Conservation (phyloP, 2,113 vertebrate species). For the Mandrillus leucophaeus region DNA sequence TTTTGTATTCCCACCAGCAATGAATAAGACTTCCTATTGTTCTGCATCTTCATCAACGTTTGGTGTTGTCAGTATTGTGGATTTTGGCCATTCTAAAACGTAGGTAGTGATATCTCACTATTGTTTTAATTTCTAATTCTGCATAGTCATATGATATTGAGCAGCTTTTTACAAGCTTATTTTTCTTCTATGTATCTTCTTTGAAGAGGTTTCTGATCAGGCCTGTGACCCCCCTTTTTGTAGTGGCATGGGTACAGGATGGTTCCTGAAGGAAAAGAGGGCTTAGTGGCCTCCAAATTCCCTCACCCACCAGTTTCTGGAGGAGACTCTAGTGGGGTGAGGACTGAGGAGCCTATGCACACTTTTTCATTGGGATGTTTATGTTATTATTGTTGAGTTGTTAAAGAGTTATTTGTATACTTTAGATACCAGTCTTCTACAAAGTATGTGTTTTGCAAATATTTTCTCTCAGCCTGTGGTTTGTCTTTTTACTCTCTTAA, state of each 20-base stretch:
- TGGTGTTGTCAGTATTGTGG: background rate
- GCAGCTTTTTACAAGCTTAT: background rate
- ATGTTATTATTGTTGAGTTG: background rate
- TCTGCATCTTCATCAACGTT: background rate
- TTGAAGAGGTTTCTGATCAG: background rate
- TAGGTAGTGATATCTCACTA: background rate
- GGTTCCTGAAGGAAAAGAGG: background rate
- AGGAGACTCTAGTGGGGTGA: background rate
- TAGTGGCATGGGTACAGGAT: background rate
- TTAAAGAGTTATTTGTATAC: background rate
- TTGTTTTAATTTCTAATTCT: background rate
- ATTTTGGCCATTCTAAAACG: background rate
- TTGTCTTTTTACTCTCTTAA: background rate
- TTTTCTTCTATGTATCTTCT: background rate
- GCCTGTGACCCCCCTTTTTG: background rate
- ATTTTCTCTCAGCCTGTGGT: background rate
- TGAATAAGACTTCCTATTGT: background rate
- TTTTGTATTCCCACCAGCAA: background rate
- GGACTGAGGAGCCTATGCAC: background rate
- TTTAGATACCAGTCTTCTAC: background rate
- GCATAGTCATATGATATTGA: background rate
- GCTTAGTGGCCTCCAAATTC: background rate
- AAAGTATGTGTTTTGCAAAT: background rate
- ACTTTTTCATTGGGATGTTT: background rate
- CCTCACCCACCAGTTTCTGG: background rate